A percentile compares a stretch with the other conserved stretches of the same genome.
phyloP scores from a whole-genome alignment of 1,140 invertebrate genomes.

The Babylonia areolata region DNA sequence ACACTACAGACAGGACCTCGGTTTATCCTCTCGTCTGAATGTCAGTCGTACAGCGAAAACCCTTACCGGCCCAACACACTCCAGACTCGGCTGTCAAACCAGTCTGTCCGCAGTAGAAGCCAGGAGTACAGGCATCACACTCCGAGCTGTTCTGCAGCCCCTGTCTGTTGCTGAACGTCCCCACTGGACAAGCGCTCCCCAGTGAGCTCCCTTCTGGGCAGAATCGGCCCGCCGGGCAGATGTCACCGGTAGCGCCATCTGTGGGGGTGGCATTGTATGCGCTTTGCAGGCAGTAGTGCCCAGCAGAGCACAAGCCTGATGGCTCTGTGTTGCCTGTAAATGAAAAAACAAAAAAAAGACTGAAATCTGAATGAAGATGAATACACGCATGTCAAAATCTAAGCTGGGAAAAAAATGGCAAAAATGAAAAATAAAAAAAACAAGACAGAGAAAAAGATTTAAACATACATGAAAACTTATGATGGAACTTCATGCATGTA shows the following conservation, averaged over 20 bases:
- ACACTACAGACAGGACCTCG: too few species aligned
- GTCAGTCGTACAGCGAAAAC: too few species aligned
- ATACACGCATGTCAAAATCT: too few species aligned
- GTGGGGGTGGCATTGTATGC: conserved; percentile 66
- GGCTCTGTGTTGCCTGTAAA: conserved; percentile 66
- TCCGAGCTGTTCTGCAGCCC: conserved; percentile 60
- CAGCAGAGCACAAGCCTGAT: conserved; percentile 61
- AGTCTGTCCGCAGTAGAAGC: conserved; percentile 65
- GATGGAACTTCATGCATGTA: too few species aligned
- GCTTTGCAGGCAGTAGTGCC: conserved; percentile 66
- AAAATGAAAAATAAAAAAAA: too few species aligned
- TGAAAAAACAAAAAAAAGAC: neutral
- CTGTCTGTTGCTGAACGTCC: conserved; percentile 68
- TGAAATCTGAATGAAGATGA: too few species aligned
- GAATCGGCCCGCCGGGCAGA: conserved; percentile 70
- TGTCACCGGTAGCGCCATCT: conserved; percentile 65
- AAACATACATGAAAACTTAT: too few species aligned
- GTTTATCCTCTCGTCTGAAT: too few species aligned
- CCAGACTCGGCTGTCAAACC: conserved; percentile 64
- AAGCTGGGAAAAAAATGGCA: too few species aligned
- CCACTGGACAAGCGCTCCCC: conserved; percentile 65
- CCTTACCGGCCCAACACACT: conserved; percentile 66
- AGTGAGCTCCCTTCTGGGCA: conserved; percentile 65
- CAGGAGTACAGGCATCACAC: conserved; percentile 66
- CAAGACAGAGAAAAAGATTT: too few species aligned